phyloP scores from a whole-genome alignment of 2,888 invertebrate genomes.

The Nebria brevicollis region DNA sequence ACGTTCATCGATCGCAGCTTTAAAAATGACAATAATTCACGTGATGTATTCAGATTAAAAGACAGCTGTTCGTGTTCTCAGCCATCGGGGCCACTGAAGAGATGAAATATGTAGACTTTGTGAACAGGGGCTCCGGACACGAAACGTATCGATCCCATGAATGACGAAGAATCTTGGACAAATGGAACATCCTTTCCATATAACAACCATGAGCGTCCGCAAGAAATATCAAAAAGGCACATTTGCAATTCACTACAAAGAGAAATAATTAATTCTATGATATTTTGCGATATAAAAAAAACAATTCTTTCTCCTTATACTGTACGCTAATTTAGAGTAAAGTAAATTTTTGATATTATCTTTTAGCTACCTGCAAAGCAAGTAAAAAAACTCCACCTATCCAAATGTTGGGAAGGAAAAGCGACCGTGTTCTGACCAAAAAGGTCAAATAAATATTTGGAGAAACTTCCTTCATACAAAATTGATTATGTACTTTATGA shows the following conservation, averaged over 20 bases:
- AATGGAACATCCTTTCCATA: slow-evolving; percentile 5
- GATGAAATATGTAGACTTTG: slow-evolving; percentile 44
- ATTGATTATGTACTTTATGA: neutral
- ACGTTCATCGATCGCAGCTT: slow-evolving; percentile 4
- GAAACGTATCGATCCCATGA: slow-evolving; percentile 34
- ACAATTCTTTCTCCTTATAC: no score
- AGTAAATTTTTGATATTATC: no score
- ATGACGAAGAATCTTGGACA: slow-evolving; percentile 14
- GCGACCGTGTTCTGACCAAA: no score
- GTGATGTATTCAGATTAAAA: slow-evolving; percentile 47
- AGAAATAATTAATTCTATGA: neutral
- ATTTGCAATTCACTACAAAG: neutral
- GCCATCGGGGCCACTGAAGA: slow-evolving; percentile 11
- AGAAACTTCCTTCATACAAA: neutral
- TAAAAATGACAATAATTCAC: slow-evolving; percentile 47
- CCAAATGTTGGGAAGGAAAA: no score
- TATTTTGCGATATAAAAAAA: no score
- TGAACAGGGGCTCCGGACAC: slow-evolving; percentile 36
- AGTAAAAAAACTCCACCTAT: no score
- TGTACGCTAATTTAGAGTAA: no score
- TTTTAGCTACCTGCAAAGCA: no score
- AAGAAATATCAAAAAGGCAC: neutral
- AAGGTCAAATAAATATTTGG: no score
- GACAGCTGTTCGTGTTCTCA: slow-evolving; percentile 46
- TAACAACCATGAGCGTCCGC: neutral